Evolutionary conservation across 2,888 invertebrate species (phyloP), one percentile per base, ranked within the genome.

Genomic region (Cephus runcator): DNA sequence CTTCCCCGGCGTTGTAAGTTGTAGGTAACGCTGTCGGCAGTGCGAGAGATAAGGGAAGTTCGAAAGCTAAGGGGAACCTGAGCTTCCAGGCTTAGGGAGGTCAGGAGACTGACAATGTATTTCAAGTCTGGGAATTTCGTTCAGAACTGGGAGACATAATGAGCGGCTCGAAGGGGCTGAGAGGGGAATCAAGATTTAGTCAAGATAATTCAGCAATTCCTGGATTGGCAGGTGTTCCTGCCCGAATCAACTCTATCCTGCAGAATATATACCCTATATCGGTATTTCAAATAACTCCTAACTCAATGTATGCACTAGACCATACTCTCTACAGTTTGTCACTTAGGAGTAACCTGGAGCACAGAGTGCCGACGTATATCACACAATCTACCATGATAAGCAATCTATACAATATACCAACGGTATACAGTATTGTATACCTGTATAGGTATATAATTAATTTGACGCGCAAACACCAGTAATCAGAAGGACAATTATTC

Each of bases 291-390:
- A 56, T 56, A 56, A 56, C 23, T 56, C 56, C 56, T 83, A 85
- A 85, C 83, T 84, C 80, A 81, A 85, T 83, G 82, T 81, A 76
- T 23, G 77, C 75, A 75, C 78, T 76, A 75, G 69, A 75, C 78
- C 79, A 75, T 76, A 81, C 80, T 81, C 81, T 79, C 80, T 76
- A 79, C 81, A 83, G 84, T 81, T 82, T 83, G 81, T 81, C 84
- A 83, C 85, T 85, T 82, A 83, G 81, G 77, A 9, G 56, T 56
- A 9, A 23, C 56, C 23, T 23, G 23, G 1, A 56, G 56, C 2
- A 56, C 56, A 23, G 23, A 56, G 3, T 56, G 23, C 23, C 23
- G 9, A 56, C 23, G 15, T 56, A 9, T 23, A 23, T 23, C 23
- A 56, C 56, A 56, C 23, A 56, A 56, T 56, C 56, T 56, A 56